These are phyloP conservation scores for Brachyhypopomus gauderio DNA, from an alignment of 2,113 vertebrate species.

Conservation along the genomic window DNA sequence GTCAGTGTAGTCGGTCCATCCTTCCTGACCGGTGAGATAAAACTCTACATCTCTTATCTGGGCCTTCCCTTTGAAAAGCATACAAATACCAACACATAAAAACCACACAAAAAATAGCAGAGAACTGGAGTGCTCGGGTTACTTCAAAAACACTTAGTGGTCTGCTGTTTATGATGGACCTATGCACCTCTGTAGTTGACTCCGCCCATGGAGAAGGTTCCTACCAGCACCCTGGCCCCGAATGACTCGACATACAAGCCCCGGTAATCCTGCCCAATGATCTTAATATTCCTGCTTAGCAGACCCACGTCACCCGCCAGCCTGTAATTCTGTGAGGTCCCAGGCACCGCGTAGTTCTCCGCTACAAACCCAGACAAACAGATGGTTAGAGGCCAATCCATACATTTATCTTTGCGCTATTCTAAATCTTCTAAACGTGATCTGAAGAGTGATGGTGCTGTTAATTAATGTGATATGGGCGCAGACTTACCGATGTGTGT, in stretches of 20 bases:
- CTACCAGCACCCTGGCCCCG: conserved; percentile 81
- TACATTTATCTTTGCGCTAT: neutral
- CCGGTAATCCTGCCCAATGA: conserved; percentile 77
- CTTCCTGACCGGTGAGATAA: conserved; percentile 81
- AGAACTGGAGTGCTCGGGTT: no score
- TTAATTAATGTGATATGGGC: neutral
- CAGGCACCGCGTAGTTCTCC: conserved; percentile 71
- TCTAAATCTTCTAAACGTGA: neutral
- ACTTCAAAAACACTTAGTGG: neutral
- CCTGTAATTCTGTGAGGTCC: conserved; percentile 68
- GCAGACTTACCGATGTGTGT: conserved; percentile 79
- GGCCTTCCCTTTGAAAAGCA: conserved; percentile 74
- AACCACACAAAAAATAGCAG: no score
- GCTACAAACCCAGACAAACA: conserved; percentile 62
- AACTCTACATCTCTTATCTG: conserved; percentile 87
- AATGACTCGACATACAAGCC: conserved; percentile 76
- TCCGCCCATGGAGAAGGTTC: conserved; percentile 69
- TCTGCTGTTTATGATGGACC: conserved; percentile 4
- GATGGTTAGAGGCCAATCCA: neutral
- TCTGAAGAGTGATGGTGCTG: neutral
- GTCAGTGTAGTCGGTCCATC: conserved; percentile 75
- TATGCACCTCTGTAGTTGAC: conserved; percentile 75
- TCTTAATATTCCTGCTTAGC: conserved; percentile 83
- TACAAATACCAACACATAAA: neutral
- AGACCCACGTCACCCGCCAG: conserved; percentile 82